Base-by-base conservation (phyloP, 2,888 invertebrate genomes). In the Notodonta dromedarius region DNA sequence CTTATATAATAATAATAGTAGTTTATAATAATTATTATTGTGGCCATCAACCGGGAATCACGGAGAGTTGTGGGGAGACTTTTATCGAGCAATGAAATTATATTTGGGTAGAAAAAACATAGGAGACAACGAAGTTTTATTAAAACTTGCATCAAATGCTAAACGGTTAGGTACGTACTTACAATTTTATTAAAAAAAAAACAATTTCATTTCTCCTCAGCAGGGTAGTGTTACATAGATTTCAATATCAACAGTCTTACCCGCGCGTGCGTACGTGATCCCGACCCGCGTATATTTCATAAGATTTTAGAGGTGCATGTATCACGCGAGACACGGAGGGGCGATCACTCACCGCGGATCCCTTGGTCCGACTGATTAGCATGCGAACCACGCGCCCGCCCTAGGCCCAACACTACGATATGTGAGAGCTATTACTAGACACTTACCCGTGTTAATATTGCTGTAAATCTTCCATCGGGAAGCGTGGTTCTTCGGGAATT, bases 391-490 rank as follows among this genome's bases (percentile, higher is more conserved):
- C 92, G 90, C 82, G 73, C 83, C 71, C 80, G 80, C 90, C 90
- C 91, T 93, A 90, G 93, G 88, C 93, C 93, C 90, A 85, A 88
- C 86, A 85, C 90, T 85, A 85, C 93, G 93, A 93, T 92, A 91
- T 93, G 93, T 91, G 93, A 90, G 90, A 92, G 93, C 93, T 93
- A 93, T 93, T 92, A 93, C 93, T 93, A 93, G 92, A 92, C 88
- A 92, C 93, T 93, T 92, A 88, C 89, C 88, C 83, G 87, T 90
- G 91, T 93, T 93, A 92, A 93, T 93, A 93, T 93, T 89, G 87
- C 88, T 87, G 80, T 91, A 90, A 89, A 91, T 93, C 90, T 88
- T 83, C 84, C 76, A 89, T 89, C 83, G 86, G 78, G 74, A 81
- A 86, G 71, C 80, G 77, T 78, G 80, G 82, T 80, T 84, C 74